Base-by-base conservation (phyloP, 2,113 vertebrate genomes). In the Drymodes brunneopygia region DNA sequence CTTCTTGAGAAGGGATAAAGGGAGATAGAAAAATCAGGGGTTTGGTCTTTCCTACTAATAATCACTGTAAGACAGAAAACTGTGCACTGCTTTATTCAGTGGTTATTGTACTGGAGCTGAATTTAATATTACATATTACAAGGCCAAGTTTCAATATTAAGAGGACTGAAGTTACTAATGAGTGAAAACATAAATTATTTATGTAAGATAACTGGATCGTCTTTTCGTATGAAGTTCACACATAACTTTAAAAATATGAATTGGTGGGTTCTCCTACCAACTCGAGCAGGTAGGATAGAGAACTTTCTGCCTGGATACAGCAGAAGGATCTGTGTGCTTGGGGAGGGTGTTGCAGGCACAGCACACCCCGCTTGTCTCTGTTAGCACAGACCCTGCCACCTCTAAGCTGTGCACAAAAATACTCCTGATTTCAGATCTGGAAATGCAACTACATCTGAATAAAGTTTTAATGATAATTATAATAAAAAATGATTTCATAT, bases 1-100 rank as follows among this genome's bases (percentile, higher is more conserved):
- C 96, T 97, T 96, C 94, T 94, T 33, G 31, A 97, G 92, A 88
- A 95, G 84, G 95, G 81, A 98, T 96, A 93, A 92, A 93, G 95
- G 83, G 86, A 96, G 96, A 95, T 94, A 91, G 95, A 93, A 95
- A 94, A 96, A 94, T 58, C n/a, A 19, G 65, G 70, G 75, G 83
- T 94, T 92, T 87, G 66, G 74, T 86, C 78, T 96, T 92, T 96
- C 85, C 82, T 83, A 69, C 95, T 92, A 81, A 95, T 94, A 96
- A 96, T 80, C 94, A 90, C 82, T 60, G 56, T 44, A 93, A 93
- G 86, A 92, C 51, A 88, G 81, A 91, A 94, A 97, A 84, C 78
- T 75, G 33, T 71, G 72, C 45, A 31, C n/a, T 40, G 44, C 78
- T 95, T 90, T 93, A 89, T 94, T 90, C 90, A 60, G 44, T 53